These are phyloP conservation scores for Linnaemya tessellans DNA, from an alignment of 2,888 invertebrate species.

Conservation along the genomic window DNA sequence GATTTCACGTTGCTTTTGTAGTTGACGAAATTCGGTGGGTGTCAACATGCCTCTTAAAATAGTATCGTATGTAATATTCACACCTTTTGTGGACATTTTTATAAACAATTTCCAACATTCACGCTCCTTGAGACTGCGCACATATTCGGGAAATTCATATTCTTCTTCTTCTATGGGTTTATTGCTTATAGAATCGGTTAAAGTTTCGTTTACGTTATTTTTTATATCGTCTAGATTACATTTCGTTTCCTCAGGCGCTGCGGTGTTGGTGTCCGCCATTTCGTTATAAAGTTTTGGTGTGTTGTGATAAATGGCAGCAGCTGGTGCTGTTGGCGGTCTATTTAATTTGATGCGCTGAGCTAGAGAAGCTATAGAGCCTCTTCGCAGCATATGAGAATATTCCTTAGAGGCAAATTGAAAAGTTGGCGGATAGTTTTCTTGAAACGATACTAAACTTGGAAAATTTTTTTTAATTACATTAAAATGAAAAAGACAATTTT, in stretches of 20 bases:
- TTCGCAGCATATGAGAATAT: slow-evolving; percentile 81
- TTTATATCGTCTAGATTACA: slow-evolving; percentile 5
- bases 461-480: background rate
- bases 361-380: slow-evolving; percentile 82
- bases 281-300: slow-evolving; percentile 41
- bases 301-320: slow-evolving; percentile 80
- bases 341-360: slow-evolving; percentile 81
- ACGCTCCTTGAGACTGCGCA: slow-evolving; percentile 85
- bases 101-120: slow-evolving; percentile 89
- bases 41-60: slow-evolving; percentile 89
- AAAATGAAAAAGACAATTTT: too few relatives aligned
- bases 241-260: slow-evolving; percentile 34
- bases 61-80: slow-evolving; percentile 88
- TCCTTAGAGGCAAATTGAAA: slow-evolving; percentile 81
- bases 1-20: slow-evolving; percentile 84
- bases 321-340: slow-evolving; percentile 83
- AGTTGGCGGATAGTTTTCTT: slow-evolving; percentile 82
- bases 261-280: slow-evolving; percentile 47
- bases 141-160: slow-evolving; percentile 83
- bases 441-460: slow-evolving; percentile 81
- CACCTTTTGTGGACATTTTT: slow-evolving; percentile 88
- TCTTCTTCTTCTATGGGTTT: slow-evolving; percentile 63
- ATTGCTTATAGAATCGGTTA: background rate
- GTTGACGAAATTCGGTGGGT: slow-evolving; percentile 88
- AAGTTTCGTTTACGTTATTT: background rate